Percentiles rank a stretch among this genome's conserved stretches.
Conservation (phyloP, 2,888 invertebrate species). For the Hirtodrosophila confusa region DNA sequence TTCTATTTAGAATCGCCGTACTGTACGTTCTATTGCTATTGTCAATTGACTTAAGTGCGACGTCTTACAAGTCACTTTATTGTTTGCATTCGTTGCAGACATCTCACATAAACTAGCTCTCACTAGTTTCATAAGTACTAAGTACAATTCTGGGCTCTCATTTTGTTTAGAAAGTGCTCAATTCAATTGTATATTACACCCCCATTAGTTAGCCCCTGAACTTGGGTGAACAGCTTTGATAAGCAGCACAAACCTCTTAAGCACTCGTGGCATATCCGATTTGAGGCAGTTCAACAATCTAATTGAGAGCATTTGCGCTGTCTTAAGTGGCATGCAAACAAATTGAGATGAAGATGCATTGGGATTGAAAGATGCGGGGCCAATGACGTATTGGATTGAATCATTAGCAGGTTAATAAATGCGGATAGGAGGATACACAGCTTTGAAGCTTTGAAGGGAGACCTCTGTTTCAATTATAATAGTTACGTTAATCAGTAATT, state of each 20-base stretch:
- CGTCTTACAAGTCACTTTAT: constrained; percentile 11
- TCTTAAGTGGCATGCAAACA: constrained; percentile 14
- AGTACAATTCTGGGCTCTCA: not conserved
- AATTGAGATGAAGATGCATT: constrained; percentile 1
- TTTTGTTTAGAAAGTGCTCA: not conserved
- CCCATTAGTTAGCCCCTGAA: constrained; percentile 28
- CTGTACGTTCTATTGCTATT: constrained; percentile 8
- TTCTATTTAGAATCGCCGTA: not conserved
- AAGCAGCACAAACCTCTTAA: constrained; percentile 15
- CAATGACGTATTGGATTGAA: constrained; percentile 6
- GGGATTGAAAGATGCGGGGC: not conserved
- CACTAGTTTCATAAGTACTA: constrained; percentile 2
- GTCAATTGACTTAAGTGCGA: constrained; percentile 44
- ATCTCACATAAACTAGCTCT: constrained; percentile 4
- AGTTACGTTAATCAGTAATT: constrained; percentile 38
- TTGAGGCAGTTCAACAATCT: constrained; percentile 22
- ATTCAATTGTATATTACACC: constrained; percentile 7
- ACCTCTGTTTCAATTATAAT: constrained; percentile 25
- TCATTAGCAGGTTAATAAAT: constrained; percentile 19
- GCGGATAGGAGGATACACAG: too few relatives aligned
- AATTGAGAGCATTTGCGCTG: not conserved
- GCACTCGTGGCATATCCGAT: constrained; percentile 14
- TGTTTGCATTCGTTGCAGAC: constrained; percentile 6
- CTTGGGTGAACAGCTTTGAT: constrained; percentile 27
- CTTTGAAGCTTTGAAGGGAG: not conserved